Evolutionary conservation across 2,888 invertebrate genomes (phyloP).

Genomic region (Polietes domitor): DNA sequence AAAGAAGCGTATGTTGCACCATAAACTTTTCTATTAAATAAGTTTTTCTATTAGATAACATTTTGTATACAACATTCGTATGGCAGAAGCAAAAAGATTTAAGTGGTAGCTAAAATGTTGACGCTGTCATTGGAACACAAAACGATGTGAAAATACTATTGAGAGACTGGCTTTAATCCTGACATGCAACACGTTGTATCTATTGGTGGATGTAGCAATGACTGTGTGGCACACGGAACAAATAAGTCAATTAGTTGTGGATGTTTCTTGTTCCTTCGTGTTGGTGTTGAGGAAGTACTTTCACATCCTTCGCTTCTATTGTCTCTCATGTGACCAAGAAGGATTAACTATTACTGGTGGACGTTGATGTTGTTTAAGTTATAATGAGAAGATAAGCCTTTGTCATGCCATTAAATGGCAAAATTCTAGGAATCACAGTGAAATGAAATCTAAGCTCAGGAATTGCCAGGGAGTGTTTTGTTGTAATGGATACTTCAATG

Average conservation of each 20-base stretch:
- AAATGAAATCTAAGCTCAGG: too few species aligned
- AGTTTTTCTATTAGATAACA: too few species aligned
- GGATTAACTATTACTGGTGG: not conserved
- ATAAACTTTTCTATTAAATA: too few species aligned
- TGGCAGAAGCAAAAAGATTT: not conserved
- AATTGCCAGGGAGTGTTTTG: too few species aligned
- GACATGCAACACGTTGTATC: not conserved
- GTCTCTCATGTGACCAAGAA: not conserved
- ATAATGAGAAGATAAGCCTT: not conserved
- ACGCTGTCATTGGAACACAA: not conserved
- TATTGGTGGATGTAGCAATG: too few species aligned
- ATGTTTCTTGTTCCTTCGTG: not conserved
- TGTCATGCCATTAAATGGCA: not conserved
- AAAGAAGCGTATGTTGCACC: too few species aligned
- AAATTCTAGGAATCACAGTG: not conserved
- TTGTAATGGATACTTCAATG: too few species aligned
- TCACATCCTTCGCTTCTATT: too few species aligned
- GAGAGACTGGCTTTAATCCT: not conserved
- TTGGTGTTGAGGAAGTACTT: not conserved
- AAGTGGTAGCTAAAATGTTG: slow-evolving; percentile 2
- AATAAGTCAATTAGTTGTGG: slow-evolving; percentile 28
- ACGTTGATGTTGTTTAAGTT: not conserved
- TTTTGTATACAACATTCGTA: not conserved
- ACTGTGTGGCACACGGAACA: not conserved
- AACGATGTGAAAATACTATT: slow-evolving; percentile 23